These are phyloP conservation scores for Poecile montanus DNA, from an alignment of 2,797 vertebrate species.

Conservation along the genomic window DNA sequence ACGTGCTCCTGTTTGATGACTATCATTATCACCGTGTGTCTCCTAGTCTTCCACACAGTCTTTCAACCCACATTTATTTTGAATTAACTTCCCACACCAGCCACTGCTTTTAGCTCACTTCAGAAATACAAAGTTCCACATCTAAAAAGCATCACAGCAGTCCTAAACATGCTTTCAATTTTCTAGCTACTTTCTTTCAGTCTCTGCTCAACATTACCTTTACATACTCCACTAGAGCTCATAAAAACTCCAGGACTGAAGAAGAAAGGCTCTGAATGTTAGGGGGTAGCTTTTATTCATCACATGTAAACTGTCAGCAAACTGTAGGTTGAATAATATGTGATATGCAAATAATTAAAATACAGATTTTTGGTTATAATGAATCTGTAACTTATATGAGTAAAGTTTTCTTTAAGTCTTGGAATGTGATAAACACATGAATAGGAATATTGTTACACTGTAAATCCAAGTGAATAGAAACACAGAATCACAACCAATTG, in stretches of 20 bases:
- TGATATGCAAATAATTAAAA: constrained; percentile 24
- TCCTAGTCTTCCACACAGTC: constrained; percentile 14
- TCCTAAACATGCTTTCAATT: not conserved
- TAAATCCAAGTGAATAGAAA: not conserved
- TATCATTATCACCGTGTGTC: constrained; percentile 17
- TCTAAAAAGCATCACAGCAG: constrained; percentile 12
- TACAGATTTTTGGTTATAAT: not conserved
- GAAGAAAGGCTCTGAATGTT: not conserved
- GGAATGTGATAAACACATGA: not conserved
- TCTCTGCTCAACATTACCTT: not conserved
- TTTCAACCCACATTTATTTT: constrained; percentile 18
- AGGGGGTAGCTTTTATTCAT: not conserved
- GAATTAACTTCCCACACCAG: constrained; percentile 47
- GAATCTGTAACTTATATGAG: not conserved
- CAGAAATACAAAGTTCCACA: not conserved
- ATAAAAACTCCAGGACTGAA: not conserved
- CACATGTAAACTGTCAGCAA: not conserved
- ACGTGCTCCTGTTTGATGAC: not conserved
- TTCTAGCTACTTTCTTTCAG: constrained; percentile 26
- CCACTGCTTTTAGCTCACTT: constrained; percentile 51
- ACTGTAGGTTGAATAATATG: not conserved
- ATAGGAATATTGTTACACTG: not conserved
- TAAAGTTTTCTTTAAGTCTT: not conserved
- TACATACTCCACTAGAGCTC: not conserved
- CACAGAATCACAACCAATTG: not conserved